Conservation (phyloP, 2,888 invertebrate species). For the Patella depressa region DNA sequence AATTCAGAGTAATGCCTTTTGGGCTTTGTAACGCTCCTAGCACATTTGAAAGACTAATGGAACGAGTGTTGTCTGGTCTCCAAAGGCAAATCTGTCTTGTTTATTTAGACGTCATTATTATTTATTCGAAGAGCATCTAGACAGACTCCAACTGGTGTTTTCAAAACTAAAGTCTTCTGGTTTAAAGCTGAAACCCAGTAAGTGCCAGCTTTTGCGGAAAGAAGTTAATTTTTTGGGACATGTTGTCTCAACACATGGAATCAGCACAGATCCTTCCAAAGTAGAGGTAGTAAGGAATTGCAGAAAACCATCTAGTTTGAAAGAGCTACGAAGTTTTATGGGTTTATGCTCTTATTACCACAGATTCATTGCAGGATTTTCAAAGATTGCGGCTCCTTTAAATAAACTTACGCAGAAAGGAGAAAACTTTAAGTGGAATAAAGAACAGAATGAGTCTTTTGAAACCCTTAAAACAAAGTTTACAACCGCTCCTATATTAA, state of each 20-base stretch:
- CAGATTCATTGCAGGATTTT: slow-evolving; percentile 4
- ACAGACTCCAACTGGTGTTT: no score
- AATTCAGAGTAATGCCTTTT: no score
- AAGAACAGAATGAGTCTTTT: slow-evolving; percentile 32
- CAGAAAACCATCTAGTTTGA: not conserved
- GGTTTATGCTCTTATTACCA: not conserved
- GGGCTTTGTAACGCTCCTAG: no score
- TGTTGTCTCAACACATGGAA: slow-evolving; percentile 15
- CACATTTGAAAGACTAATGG: no score
- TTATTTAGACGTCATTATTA: no score
- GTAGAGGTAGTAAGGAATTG: slow-evolving; percentile 2
- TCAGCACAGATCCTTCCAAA: slow-evolving; percentile 29
- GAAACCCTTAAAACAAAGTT: slow-evolving; percentile 30
- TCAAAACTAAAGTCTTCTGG: slow-evolving; percentile 33
- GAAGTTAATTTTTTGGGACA: slow-evolving; percentile 29
- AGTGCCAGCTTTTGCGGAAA: slow-evolving; percentile 37
- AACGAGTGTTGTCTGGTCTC: no score
- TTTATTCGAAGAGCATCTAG: no score
- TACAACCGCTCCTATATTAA: slow-evolving; percentile 30
- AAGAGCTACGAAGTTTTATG: slow-evolving; percentile 22
- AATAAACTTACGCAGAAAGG: slow-evolving; percentile 24
- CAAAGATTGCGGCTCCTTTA: slow-evolving; percentile 21
- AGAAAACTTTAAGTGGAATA: slow-evolving; percentile 29
- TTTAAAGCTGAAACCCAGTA: slow-evolving; percentile 44
- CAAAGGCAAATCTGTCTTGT: no score